A percentile compares a stretch with the other conserved stretches of the same genome.
phyloP scores from a whole-genome alignment of 2,888 invertebrate genomes.

The Drosophila colorata region DNA sequence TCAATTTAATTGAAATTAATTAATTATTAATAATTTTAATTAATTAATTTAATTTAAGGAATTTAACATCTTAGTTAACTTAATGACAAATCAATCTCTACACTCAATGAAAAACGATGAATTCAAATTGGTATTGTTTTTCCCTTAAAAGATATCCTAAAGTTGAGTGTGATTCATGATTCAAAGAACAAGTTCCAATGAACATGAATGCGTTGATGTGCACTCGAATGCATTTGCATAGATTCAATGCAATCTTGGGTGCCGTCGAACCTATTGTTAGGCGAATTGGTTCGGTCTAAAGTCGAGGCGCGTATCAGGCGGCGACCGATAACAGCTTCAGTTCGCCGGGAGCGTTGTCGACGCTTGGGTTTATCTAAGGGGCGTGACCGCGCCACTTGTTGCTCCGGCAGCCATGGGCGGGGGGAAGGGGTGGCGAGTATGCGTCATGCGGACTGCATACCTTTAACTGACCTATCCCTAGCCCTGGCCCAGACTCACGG shows the following conservation, averaged over 20 bases:
- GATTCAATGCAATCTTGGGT: neutral
- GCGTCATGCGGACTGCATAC: constrained; percentile 7
- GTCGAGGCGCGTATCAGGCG: constrained; percentile 15
- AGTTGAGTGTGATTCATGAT: too few relatives aligned
- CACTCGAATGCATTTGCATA: neutral
- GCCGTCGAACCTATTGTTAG: constrained; percentile 1
- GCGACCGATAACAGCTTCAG: constrained; percentile 22
- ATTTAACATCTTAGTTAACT: too few relatives aligned
- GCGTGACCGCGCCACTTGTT: constrained; percentile 13
- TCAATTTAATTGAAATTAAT: too few relatives aligned
- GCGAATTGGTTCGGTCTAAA: constrained; percentile 21
- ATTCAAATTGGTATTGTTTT: too few relatives aligned
- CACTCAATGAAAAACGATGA: too few relatives aligned
- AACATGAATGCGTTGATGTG: neutral
- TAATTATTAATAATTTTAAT: too few relatives aligned
- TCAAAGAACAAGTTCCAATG: too few relatives aligned
- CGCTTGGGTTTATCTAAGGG: constrained; percentile 32
- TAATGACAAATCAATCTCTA: too few relatives aligned
- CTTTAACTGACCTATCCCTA: constrained; percentile 46
- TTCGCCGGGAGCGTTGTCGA: neutral
- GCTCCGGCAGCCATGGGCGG: neutral
- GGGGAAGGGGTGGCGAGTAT: neutral
- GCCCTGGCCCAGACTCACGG: constrained; percentile 2
- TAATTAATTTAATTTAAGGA: too few relatives aligned
- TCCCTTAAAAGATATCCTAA: too few relatives aligned